Percentiles rank a stretch among this genome's conserved stretches.
Conservation (phyloP, 2,113 vertebrate species). For the Emydura subglobosa region DNA sequence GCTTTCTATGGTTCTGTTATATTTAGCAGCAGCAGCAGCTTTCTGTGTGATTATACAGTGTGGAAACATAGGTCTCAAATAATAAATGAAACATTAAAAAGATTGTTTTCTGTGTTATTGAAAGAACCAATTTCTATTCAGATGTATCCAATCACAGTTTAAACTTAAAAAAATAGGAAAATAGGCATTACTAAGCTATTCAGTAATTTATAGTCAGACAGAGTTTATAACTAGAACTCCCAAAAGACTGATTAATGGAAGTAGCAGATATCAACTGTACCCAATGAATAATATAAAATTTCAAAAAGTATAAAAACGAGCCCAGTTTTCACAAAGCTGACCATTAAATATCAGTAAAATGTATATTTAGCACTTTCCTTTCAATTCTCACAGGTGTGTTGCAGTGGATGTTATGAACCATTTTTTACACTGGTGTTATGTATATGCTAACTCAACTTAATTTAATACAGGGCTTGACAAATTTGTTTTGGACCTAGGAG, state of each 20-base stretch:
- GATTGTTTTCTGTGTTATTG: constrained; percentile 43
- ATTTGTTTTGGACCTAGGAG: too few species aligned
- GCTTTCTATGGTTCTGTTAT: not conserved
- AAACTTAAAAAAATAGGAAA: not conserved
- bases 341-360: not conserved
- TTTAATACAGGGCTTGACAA: too few species aligned
- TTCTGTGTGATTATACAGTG: constrained; percentile 19
- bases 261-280: not conserved
- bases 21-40: constrained; percentile 30
- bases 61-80: constrained; percentile 55
- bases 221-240: not conserved
- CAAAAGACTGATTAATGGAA: too few species aligned
- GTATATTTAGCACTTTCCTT: not conserved
- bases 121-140: not conserved
- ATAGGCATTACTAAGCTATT: too few species aligned
- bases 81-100: constrained; percentile 69
- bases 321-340: not conserved
- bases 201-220: too few species aligned
- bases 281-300: not conserved
- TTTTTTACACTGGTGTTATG: not conserved
- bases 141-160: not conserved
- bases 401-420: not conserved
- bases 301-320: not conserved
- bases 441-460: not conserved
- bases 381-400: not conserved